Percentiles rank a stretch among this genome's conserved stretches.
Evolutionary conservation across 30 jellyfish, hydroid and myxozoan genomes (phyloP).

Genomic region (Hydra vulgaris): DNA sequence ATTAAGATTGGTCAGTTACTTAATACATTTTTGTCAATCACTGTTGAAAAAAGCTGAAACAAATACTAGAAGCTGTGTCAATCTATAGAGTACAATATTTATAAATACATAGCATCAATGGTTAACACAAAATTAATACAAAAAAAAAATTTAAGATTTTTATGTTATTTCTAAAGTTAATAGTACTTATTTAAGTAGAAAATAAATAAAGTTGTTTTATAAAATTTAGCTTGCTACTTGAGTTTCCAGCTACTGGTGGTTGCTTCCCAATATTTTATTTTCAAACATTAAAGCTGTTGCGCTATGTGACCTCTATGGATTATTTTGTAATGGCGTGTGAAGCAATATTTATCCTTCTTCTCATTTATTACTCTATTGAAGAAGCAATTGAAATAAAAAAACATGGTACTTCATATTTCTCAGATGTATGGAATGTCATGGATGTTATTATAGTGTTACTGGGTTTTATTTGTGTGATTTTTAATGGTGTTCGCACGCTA

Average conservation of each 20-base stretch:
- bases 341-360: slow-evolving; percentile 10
- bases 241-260: slow-evolving; percentile 40
- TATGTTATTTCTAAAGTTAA: too few relatives aligned
- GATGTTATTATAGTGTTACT: slow-evolving; percentile 70
- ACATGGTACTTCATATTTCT: slow-evolving; percentile 17
- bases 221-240: slow-evolving; percentile 29
- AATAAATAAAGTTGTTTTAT: neutral
- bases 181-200: too few relatives aligned
- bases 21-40: too few relatives aligned
- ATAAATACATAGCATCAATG: too few relatives aligned
- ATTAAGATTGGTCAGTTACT: too few relatives aligned
- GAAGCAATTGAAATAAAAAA: slow-evolving; percentile 33
- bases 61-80: too few relatives aligned
- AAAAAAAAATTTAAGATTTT: too few relatives aligned
- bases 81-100: too few relatives aligned
- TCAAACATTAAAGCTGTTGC: slow-evolving; percentile 27
- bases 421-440: slow-evolving; percentile 77
- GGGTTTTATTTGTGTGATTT: slow-evolving; percentile 56
- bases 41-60: too few relatives aligned
- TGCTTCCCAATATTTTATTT: slow-evolving; percentile 15
- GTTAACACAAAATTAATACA: too few relatives aligned
- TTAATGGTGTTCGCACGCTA: slow-evolving; percentile 72
- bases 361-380: slow-evolving; percentile 32
- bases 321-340: slow-evolving; percentile 39
- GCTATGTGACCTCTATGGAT: slow-evolving; percentile 34